A percentile compares a stretch with the other conserved stretches of the same genome.
Evolutionary conservation across 2,888 invertebrate genomes (phyloP).

Genomic region (Homarus gammarus): DNA sequence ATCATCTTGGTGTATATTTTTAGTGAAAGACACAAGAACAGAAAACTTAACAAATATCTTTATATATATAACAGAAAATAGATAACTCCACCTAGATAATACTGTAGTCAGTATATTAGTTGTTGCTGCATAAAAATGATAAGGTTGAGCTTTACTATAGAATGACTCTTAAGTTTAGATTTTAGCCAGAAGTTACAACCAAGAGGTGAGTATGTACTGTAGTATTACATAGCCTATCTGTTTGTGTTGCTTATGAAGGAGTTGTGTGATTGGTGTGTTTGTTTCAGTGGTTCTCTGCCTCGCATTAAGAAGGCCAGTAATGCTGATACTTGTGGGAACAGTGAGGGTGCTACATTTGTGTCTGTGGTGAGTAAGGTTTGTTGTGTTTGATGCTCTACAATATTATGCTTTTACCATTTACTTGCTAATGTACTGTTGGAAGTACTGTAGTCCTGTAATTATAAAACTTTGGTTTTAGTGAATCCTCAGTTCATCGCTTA

Average conservation of each 20-base stretch:
- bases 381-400: neutral
- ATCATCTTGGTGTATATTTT: no score
- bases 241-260: neutral
- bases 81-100: no score
- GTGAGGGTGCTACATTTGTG: conserved; percentile 84
- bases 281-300: conserved; percentile 66
- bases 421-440: neutral
- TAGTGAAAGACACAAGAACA: no score
- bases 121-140: no score
- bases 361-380: conserved; percentile 84
- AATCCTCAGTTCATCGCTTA: neutral
- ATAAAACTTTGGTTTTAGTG: neutral
- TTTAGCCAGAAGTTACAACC: neutral
- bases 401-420: conserved; percentile 20
- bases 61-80: no score
- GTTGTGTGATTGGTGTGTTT: conserved; percentile 18
- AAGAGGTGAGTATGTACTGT: neutral
- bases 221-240: neutral
- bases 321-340: conserved; percentile 47
- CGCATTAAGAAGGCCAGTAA: conserved; percentile 72
- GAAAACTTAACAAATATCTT: no score
- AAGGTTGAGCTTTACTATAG: no score
- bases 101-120: no score
- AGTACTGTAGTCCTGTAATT: neutral
- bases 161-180: no score